Evolutionary conservation across 2,888 invertebrate genomes (phyloP).

Genomic region (Dusona sp.): DNA sequence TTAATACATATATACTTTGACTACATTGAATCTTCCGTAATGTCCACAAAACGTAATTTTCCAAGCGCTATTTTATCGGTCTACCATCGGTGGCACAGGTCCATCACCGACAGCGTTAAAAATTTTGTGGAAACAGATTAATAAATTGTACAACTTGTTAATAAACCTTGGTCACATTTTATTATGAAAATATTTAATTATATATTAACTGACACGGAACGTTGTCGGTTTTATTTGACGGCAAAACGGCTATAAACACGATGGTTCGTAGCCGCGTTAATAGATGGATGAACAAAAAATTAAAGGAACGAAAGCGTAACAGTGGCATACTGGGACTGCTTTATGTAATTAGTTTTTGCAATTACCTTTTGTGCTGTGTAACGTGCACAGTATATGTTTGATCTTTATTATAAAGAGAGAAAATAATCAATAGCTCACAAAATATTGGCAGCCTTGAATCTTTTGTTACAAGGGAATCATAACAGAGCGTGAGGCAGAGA

Average conservation of each 20-base stretch:
- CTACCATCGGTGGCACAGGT: no score
- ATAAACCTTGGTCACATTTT: background rate
- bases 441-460: constrained; percentile 30
- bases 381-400: background rate
- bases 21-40: no score
- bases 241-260: background rate
- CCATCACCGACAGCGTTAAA: no score
- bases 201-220: background rate
- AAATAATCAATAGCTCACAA: background rate
- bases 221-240: background rate
- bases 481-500: background rate
- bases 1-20: no score
- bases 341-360: background rate
- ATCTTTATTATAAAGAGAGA: background rate
- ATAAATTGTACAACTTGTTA: no score
- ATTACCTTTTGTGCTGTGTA: background rate
- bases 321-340: background rate
- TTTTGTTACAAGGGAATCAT: background rate
- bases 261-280: background rate
- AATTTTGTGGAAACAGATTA: no score
- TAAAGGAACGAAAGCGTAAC: background rate
- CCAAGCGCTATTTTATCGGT: no score
- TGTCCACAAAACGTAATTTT: no score
- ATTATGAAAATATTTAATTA: background rate
- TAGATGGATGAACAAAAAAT: background rate